Conservation (phyloP, 2,797 vertebrate species). For the Cyprinodon diabolis region DNA sequence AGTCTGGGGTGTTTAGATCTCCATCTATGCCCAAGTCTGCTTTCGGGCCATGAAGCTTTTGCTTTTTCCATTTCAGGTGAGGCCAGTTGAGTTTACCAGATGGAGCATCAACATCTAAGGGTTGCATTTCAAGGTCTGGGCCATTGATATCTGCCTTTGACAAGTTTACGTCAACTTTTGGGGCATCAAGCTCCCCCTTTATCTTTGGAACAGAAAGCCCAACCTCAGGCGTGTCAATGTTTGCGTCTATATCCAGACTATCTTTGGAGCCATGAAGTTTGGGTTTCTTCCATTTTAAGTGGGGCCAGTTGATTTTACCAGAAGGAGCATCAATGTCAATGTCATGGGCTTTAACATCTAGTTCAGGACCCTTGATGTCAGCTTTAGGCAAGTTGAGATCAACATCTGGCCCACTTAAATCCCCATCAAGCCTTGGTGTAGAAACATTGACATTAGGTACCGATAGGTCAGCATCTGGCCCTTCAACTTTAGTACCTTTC, state of each 20-base stretch:
- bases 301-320: slow-evolving; percentile 66
- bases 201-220: slow-evolving; percentile 55
- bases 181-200: slow-evolving; percentile 34
- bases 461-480: slow-evolving; percentile 48
- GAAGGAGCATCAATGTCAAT: slow-evolving; percentile 56
- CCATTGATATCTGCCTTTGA: slow-evolving; percentile 36
- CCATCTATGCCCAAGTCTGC: slow-evolving; percentile 40
- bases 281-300: slow-evolving; percentile 66
- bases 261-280: slow-evolving; percentile 56
- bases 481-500: slow-evolving; percentile 69
- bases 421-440: slow-evolving; percentile 32
- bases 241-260: slow-evolving; percentile 48
- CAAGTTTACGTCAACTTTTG: slow-evolving; percentile 49
- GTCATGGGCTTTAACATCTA: slow-evolving; percentile 50
- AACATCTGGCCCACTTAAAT: slow-evolving; percentile 40
- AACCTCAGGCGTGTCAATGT: slow-evolving; percentile 47
- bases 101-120: slow-evolving; percentile 47
- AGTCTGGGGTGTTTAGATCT: slow-evolving; percentile 45
- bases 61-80: slow-evolving; percentile 68
- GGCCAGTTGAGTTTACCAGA: slow-evolving; percentile 69
- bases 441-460: slow-evolving; percentile 49
- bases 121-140: slow-evolving; percentile 38
- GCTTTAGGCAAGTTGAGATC: slow-evolving; percentile 53
- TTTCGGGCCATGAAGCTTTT: slow-evolving; percentile 60
- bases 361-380: slow-evolving; percentile 43